These are phyloP conservation scores for Carcharodon carcharias DNA, from an alignment of 2,797 vertebrate genomes.

Conservation along the genomic window DNA sequence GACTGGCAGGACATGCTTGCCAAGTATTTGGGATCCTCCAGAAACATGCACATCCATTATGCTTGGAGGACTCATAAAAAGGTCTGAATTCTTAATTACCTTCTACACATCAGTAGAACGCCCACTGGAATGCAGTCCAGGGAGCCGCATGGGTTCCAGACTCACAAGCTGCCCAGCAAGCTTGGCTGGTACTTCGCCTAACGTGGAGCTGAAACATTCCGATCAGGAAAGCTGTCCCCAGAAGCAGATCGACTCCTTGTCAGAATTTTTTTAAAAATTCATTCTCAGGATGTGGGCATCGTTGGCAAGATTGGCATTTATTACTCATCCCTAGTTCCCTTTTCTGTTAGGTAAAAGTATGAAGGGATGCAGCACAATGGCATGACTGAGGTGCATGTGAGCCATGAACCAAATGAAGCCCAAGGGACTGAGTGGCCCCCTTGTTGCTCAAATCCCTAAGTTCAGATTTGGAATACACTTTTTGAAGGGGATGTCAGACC, in stretches of 20 bases:
- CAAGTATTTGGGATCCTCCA: background rate
- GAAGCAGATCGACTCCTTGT: background rate
- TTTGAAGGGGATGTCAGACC: background rate
- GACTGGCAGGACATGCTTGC: background rate
- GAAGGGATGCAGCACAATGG: background rate
- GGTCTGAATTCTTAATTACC: background rate
- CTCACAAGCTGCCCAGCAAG: background rate
- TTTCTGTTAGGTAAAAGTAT: background rate
- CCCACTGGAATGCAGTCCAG: background rate
- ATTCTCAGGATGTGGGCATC: background rate
- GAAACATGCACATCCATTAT: background rate
- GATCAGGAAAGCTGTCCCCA: background rate
- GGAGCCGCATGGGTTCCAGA: too few species aligned
- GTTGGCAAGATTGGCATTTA: background rate
- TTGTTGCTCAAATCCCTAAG: background rate
- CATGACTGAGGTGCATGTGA: background rate
- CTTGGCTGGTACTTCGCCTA: background rate
- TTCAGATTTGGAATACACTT: background rate
- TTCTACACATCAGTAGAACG: background rate
- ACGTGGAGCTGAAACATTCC: background rate
- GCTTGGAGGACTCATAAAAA: background rate
- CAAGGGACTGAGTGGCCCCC: background rate
- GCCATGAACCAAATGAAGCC: background rate
- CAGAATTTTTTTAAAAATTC: background rate
- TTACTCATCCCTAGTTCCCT: background rate